Conservation (phyloP, 2,888 invertebrate genomes). For the Heteropelma amictum region DNA sequence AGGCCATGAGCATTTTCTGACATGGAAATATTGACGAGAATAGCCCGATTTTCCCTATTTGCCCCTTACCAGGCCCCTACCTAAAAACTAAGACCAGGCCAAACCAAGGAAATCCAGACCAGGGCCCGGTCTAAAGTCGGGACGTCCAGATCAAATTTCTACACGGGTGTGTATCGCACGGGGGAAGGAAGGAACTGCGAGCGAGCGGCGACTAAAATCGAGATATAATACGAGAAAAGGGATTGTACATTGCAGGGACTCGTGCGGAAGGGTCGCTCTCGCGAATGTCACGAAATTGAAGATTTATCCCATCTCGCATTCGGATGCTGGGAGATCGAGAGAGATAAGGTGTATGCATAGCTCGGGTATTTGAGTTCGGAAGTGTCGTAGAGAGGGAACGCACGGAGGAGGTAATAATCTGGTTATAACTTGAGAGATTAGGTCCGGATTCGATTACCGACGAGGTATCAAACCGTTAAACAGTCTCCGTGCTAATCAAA, state of each 20-base stretch:
- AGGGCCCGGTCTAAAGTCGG: no score
- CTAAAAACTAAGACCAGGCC: no score
- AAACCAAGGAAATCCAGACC: no score
- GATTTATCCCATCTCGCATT: conserved; percentile 34
- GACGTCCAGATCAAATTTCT: no score
- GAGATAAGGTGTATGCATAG: conserved; percentile 33
- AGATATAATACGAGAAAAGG: neutral
- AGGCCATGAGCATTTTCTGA: no score
- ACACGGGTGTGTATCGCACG: no score
- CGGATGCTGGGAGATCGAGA: conserved; percentile 20
- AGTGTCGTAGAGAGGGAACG: conserved; percentile 68
- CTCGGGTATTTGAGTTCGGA: conserved; percentile 43
- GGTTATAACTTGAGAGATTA: conserved; percentile 79
- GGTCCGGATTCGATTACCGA: conserved; percentile 78
- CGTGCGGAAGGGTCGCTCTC: conserved; percentile 47
- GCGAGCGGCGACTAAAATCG: neutral
- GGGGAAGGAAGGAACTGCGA: neutral
- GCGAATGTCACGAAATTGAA: conserved; percentile 55
- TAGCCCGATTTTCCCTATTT: no score
- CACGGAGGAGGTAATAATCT: conserved; percentile 78
- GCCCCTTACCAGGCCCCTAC: no score
- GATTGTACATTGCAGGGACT: conserved; percentile 42
- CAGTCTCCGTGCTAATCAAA: conserved; percentile 79
- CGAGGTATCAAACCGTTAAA: conserved; percentile 79
- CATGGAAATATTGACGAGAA: no score